Base-by-base conservation (phyloP, 2,113 vertebrate genomes). In the Ascaphus truei region DNA sequence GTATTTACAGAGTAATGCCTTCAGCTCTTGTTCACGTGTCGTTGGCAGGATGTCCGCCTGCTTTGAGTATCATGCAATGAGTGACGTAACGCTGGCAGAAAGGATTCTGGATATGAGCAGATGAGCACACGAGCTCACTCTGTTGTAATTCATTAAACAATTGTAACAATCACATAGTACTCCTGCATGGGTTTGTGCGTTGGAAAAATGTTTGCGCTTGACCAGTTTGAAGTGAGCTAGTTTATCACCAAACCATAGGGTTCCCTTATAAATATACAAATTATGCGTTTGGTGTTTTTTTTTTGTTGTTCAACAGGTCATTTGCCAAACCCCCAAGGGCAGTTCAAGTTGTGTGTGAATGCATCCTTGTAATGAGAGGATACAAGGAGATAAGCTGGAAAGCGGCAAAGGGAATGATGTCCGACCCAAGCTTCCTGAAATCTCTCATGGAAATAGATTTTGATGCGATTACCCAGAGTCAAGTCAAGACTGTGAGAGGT, bases 311-410 rank as follows among this genome's bases (percentile, higher is more conserved):
- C 73, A 1, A 62, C 76, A 99, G 97, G 71, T 97, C 96, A 1
- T 99, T 99, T 67, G 93, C 94, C 1, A 99, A 96, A 69, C 97
- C 97, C 3, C 97, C 96, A 0, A 94, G 87, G 76, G 94, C 95
- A 79, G 96, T 99, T 72, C 95, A 98, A 80, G 85, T 80, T 1
- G 93, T 99, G 25, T 96, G 97, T 5, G 95, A 98, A 73, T 98
- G 97, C 62, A 94, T 99, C 74, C 89, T 99, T 33, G 93, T 98
- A 55, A 88, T 99, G 65, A 93, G 94, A 26, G 93, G 94, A 11
- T 86, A 94, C 81, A 96, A 92, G 53, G 97, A 99, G 61, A 87
- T 98, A 63, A 96, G 73, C 80, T 99, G 97, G 97, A 94, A 93
- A 68, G 80, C 90, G 0, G 96, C 96, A 74, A 99, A 92, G 62